Base-by-base conservation (phyloP, 2,888 invertebrate genomes). In the Orgyia antiqua region DNA sequence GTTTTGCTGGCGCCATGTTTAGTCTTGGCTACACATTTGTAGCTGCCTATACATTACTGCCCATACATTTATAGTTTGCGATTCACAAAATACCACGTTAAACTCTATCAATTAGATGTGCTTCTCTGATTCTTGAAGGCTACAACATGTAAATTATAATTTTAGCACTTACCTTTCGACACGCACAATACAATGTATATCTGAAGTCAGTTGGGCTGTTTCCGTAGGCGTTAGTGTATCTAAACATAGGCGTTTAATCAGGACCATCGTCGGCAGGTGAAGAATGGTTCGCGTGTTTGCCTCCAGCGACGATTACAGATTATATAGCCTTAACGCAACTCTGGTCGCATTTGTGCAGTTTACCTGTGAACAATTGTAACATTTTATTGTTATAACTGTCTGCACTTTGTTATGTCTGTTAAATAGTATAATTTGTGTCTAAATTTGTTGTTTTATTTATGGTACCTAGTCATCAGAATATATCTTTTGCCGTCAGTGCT, bases 301-400 rank as follows among this genome's bases (percentile, higher is more conserved):
- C 60, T 25, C 37, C 20, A 53, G 66, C 57, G 29, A 31, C 43
- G 65, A 66, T 64, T 47, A 43, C 50, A 56, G 65, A 64, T 66
- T 61, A 55, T 58, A 47, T 52, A 50, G 54, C 50, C 42, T 47
- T 39, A 33, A 44, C 33, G 23, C 27, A 8, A 33, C 27, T 10
- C 33, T 28, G 32, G 18, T 26, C 27, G 30, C 41, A 39, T 29
- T 39, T 41, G 42, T 51, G 42, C 40, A 36, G 27, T 36, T 25
- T 39, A 33, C 38, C 44, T 46, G 33, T 30, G 30, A 31, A 47
- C 35, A 43, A 49, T 43, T 31, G 23, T 29, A 10, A 7, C 7
- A 2, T 23, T 10, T 2, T 9, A 20, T 4, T 10, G 9, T 10
- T 23, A 10, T 23, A 23, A 9, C 23, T 10, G 2, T 20, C n/a